Base-by-base conservation (phyloP, 1,140 invertebrate species). In the Colletes gigas region DNA sequence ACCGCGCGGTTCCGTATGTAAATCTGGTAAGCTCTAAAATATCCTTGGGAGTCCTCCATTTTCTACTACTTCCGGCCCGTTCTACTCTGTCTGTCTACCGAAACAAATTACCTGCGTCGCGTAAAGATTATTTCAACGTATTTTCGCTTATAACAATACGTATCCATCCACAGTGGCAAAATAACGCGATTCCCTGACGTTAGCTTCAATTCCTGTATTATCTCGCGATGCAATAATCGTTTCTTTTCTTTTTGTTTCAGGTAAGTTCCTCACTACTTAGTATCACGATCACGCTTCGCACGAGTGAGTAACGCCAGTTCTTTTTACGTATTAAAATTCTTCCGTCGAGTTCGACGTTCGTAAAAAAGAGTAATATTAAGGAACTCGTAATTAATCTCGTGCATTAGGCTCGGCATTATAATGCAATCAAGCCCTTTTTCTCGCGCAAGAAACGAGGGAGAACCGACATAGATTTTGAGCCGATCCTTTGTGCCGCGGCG, bases 161-260 rank as follows among this genome's bases (percentile, higher is more conserved):
- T 9, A 47, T 47, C 44, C 9, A 9, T 47, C 6, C 6, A 5
- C 9, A 8, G 6, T 8, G 44, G 3, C 44, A 47, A 47, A 47
- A 47, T 30, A 30, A 30, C 30, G 30, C 30, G 30, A 30, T 30
- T 30, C 30, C 30, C 30, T 30, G 30, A 30, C 2, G 30, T 30
- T 30, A 30, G n/a, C n/a, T 30, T 30, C 30, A 30, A 30, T 30
- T 30, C 30, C 30, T 30, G 30, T 30, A 30, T 30, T 30, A 30
- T 30, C 30, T 2, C 30, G 30, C 30, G 30, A 30, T 30, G 44
- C 77, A 88, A 73, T 66, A 80, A 84, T 81, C n/a, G n/a, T 67
- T 63, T 83, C 83, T 81, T 78, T 52, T 47, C 81, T 47, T 21
- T 76, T 52, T 82, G 84, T 88, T 88, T 62, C 83, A 83, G 80